These are phyloP conservation scores for Drosophila prostipennis DNA, from an alignment of 2,888 invertebrate species.

Conservation along the genomic window DNA sequence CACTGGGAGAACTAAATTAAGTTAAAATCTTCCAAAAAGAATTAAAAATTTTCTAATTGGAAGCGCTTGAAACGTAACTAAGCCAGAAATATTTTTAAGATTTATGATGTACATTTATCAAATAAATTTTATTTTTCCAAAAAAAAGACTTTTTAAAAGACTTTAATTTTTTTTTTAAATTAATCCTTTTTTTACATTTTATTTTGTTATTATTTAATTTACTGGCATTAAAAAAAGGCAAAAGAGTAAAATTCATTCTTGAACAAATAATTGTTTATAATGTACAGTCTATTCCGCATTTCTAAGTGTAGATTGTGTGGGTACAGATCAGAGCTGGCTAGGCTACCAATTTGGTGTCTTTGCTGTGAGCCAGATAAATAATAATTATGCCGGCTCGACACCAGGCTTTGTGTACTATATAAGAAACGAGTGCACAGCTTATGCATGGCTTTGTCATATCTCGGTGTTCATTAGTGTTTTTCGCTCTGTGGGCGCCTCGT, in stretches of 20 bases:
- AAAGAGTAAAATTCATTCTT: too few relatives aligned
- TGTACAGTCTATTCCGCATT: background rate
- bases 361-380: conserved; percentile 73
- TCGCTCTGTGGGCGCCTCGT: conserved; percentile 67
- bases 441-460: conserved; percentile 67
- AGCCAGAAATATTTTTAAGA: too few relatives aligned
- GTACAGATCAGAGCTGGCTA: conserved; percentile 66
- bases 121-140: too few relatives aligned
- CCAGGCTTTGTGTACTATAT: conserved; percentile 9
- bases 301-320: conserved; percentile 50
- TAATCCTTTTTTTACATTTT: too few relatives aligned
- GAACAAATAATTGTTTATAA: too few relatives aligned
- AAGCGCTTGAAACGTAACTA: too few relatives aligned
- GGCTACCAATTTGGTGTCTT: conserved; percentile 72
- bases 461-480: conserved; percentile 72
- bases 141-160: too few relatives aligned
- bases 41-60: too few relatives aligned
- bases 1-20: conserved; percentile 1
- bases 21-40: background rate
- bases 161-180: too few relatives aligned
- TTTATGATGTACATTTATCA: too few relatives aligned
- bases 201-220: too few relatives aligned
- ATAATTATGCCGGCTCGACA: conserved; percentile 74
- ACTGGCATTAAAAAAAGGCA: too few relatives aligned
- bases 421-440: conserved; percentile 63